Evolutionary conservation across 2,888 invertebrate species (phyloP).

Genomic region (Acleris emargana): DNA sequence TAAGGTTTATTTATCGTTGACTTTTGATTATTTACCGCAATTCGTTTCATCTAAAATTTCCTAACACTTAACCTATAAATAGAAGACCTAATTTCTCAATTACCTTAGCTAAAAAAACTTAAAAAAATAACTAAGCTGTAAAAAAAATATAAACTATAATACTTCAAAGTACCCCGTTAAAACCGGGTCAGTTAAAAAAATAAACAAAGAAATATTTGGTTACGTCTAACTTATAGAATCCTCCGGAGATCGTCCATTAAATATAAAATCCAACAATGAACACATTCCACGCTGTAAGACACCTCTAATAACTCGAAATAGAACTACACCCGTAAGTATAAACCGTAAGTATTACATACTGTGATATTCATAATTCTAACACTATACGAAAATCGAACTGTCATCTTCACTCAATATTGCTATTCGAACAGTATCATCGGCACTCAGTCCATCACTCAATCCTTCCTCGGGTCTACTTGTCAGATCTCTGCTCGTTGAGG

Average conservation of each 20-base stretch:
- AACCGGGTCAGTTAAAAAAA: constrained; percentile 69
- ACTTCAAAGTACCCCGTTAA: constrained; percentile 77
- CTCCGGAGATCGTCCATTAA: constrained; percentile 64
- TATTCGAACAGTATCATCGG: constrained; percentile 16
- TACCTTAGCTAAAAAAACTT: constrained; percentile 53
- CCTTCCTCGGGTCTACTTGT: constrained; percentile 59
- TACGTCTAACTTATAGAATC: constrained; percentile 61
- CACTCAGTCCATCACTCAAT: not conserved
- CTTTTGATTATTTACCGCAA: constrained; percentile 59
- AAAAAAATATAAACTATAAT: constrained; percentile 73
- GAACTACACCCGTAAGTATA: constrained; percentile 80
- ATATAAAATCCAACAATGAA: constrained; percentile 72
- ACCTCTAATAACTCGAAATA: constrained; percentile 73
- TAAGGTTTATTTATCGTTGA: constrained; percentile 77
- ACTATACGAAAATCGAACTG: constrained; percentile 9
- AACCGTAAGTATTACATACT: constrained; percentile 63
- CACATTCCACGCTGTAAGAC: constrained; percentile 73
- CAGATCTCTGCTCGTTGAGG: constrained; percentile 79
- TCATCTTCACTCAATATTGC: constrained; percentile 24
- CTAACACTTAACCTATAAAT: constrained; percentile 69
- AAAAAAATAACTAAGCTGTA: constrained; percentile 48
- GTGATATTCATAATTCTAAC: constrained; percentile 53
- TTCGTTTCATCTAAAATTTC: constrained; percentile 61
- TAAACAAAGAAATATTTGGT: constrained; percentile 68
- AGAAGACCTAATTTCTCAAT: constrained; percentile 64